Evolutionary conservation across 2,888 invertebrate species (phyloP).

Genomic region (Pecten maximus): DNA sequence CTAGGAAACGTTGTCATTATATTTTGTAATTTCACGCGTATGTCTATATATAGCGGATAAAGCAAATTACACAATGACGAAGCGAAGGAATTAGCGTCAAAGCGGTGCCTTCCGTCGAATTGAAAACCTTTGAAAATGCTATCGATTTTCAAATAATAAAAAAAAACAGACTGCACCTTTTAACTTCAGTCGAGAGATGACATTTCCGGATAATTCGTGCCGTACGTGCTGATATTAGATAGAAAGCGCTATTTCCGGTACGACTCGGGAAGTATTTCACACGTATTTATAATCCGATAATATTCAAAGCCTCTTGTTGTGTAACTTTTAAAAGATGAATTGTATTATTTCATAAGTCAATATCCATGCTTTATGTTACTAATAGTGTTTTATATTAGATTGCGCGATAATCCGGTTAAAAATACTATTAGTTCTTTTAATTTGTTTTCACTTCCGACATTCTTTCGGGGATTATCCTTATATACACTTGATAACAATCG

Average conservation of each 20-base stretch:
- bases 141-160: background rate
- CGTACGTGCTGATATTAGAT: conserved; percentile 12
- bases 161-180: background rate
- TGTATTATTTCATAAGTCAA: conserved; percentile 19
- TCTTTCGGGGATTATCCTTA: background rate
- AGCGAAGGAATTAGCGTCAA: background rate
- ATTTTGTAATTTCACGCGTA: background rate
- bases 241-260: background rate
- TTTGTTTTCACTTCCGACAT: background rate
- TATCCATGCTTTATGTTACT: background rate
- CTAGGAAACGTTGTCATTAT: background rate
- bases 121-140: background rate
- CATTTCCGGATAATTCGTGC: background rate
- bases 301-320: background rate
- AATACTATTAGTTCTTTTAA: background rate
- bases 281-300: background rate
- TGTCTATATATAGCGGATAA: background rate
- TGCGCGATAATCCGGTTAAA: background rate
- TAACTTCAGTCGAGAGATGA: background rate
- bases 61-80: background rate
- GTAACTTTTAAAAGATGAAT: background rate
- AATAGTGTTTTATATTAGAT: background rate
- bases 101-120: background rate
- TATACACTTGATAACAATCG: background rate
- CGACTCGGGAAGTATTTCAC: background rate